Conservation (phyloP, 2,888 invertebrate species). For the Cataglyphis livida region DNA sequence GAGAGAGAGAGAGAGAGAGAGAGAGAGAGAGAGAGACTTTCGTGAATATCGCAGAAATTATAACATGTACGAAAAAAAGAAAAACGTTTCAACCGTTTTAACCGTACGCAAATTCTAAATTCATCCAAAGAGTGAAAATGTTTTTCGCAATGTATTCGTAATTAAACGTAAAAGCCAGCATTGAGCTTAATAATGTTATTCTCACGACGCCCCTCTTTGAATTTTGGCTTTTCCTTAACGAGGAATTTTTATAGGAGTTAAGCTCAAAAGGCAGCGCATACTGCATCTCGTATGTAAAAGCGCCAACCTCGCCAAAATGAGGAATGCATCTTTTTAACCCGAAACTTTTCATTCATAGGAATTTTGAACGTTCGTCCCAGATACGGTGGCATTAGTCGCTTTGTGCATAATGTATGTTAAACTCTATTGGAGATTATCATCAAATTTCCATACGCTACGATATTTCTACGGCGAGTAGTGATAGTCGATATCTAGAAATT, state of each 20-base stretch:
- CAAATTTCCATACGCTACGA: not conserved
- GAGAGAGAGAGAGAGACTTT: not conserved
- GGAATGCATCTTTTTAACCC: slow-evolving; percentile 47
- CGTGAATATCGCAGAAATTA: not conserved
- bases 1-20: not conserved
- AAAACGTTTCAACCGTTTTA: not conserved
- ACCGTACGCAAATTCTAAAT: slow-evolving; percentile 7
- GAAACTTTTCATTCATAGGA: slow-evolving; percentile 48
- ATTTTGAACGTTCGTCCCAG: slow-evolving; percentile 29
- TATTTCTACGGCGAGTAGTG: slow-evolving; percentile 2
- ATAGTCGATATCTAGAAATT: slow-evolving; percentile 24
- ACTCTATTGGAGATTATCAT: slow-evolving; percentile 3
- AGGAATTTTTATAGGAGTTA: slow-evolving; percentile 25
- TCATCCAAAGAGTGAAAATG: too few relatives aligned
- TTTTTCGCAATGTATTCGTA: not conserved
- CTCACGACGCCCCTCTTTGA: not conserved
- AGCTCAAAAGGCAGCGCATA: slow-evolving; percentile 24
- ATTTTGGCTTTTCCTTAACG: slow-evolving; percentile 11
- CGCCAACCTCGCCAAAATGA: slow-evolving; percentile 33
- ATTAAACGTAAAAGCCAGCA: not conserved
- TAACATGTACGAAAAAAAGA: not conserved
- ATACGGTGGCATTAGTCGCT: slow-evolving; percentile 1
- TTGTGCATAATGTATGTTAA: slow-evolving; percentile 19
- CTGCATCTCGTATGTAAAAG: slow-evolving; percentile 30
- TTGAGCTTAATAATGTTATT: slow-evolving; percentile 33